Evolutionary conservation across 2,888 invertebrate species (phyloP).

Genomic region (Drosophila flavopinicola): DNA sequence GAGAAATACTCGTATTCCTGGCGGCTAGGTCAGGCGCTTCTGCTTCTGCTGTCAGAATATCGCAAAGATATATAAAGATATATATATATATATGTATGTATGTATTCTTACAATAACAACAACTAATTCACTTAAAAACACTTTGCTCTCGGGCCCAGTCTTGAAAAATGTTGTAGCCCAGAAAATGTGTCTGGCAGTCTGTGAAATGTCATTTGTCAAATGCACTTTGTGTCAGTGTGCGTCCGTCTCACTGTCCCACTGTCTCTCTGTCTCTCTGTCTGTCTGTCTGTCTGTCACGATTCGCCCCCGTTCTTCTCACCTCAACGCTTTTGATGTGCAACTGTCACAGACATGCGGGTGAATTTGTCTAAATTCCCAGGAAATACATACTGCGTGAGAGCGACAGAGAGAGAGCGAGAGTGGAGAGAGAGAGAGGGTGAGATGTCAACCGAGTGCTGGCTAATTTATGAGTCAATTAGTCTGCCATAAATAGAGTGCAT

Average conservation of each 20-base stretch:
- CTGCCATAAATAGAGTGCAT: slow-evolving; percentile 48
- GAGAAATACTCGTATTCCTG: slow-evolving; percentile 53
- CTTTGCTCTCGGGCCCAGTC: slow-evolving; percentile 64
- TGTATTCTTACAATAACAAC: slow-evolving; percentile 40
- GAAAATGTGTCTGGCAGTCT: slow-evolving; percentile 76
- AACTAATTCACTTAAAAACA: slow-evolving; percentile 78
- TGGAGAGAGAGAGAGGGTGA: not conserved
- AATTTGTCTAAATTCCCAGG: slow-evolving; percentile 65
- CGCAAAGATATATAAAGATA: slow-evolving; percentile 1
- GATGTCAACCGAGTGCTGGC: slow-evolving; percentile 27
- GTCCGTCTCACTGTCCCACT: slow-evolving; percentile 4
- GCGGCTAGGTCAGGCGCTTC: slow-evolving; percentile 5
- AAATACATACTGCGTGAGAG: slow-evolving; percentile 9
- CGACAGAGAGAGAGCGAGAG: slow-evolving; percentile 1
- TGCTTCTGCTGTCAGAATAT: slow-evolving; percentile 13
- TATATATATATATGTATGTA: too few species aligned
- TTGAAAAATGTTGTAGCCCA: slow-evolving; percentile 51
- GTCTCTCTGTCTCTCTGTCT: slow-evolving; percentile 4
- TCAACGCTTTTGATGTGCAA: slow-evolving; percentile 64
- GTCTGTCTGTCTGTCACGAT: slow-evolving; percentile 30
- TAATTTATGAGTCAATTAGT: slow-evolving; percentile 76
- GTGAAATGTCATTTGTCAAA: slow-evolving; percentile 83
- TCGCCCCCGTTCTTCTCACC: slow-evolving; percentile 7
- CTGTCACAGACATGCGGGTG: slow-evolving; percentile 74
- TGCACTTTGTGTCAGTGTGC: slow-evolving; percentile 77